Evolutionary conservation across 1,140 invertebrate genomes (phyloP).

Genomic region (Procambarus clarkii): DNA sequence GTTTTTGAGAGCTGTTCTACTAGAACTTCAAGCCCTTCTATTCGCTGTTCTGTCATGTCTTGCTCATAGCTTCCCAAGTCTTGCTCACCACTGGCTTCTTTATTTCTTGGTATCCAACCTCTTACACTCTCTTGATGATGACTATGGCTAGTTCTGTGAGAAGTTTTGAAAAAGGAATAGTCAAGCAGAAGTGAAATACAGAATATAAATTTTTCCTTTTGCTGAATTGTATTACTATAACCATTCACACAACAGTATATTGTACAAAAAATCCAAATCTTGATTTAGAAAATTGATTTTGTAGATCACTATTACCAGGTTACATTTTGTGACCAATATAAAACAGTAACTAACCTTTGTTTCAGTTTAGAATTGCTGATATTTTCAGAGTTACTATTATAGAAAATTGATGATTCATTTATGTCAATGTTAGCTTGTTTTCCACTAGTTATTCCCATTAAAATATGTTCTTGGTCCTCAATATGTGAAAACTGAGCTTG

Average conservation of each 20-base stretch:
- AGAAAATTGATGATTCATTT: not conserved
- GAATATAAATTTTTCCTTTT: not conserved
- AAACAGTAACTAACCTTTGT: conserved; percentile 10
- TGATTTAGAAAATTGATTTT: not conserved
- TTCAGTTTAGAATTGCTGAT: not conserved
- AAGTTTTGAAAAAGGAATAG: not conserved
- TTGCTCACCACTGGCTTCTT: not conserved
- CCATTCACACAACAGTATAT: not conserved
- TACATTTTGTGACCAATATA: not conserved
- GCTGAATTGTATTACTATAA: not conserved
- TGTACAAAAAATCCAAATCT: not conserved
- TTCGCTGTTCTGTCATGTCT: conserved; percentile 70
- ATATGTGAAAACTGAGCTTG: conserved; percentile 72
- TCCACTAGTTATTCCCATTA: conserved; percentile 30
- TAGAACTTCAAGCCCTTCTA: conserved; percentile 71
- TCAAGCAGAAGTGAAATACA: not conserved
- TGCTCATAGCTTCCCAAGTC: conserved; percentile 45
- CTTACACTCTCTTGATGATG: not conserved
- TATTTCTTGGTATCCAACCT: not conserved
- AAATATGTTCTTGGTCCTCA: conserved; percentile 64
- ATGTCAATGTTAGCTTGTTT: not conserved
- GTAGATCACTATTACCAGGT: not conserved
- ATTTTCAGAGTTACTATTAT: conserved; percentile 4
- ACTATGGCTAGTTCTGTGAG: not conserved
- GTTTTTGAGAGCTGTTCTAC: conserved; percentile 68